Evolutionary conservation across 2,797 vertebrate species (phyloP), one percentile per base, ranked within the genome.

Genomic region (Pagetopsis macropterus): DNA sequence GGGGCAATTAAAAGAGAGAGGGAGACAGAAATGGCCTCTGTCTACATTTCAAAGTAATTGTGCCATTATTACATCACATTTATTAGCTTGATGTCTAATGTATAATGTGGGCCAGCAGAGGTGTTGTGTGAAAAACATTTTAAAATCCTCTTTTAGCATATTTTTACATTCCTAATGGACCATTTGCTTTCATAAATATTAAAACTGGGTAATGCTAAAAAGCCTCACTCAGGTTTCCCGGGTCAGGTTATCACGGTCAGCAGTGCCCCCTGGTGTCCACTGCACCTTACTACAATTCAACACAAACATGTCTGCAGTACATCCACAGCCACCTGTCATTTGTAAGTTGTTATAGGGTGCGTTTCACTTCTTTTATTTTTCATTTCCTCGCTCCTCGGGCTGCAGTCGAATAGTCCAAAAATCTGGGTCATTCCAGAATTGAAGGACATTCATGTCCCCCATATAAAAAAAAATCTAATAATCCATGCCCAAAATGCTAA

Each of bases 21-120:
- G 60, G 33, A 49, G 27, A 64, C 31, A 68, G 51, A 76, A 66
- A 65, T 43, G 2, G 73, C 51, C 65, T 75, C 70, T 76, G 78
- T 84, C 71, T 73, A 75, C 76, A 75, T 88, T 87, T 87, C 61
- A 72, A 49, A 81, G 68, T 81, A 68, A 87, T 83, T 84, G 75
- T 78, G 66, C 75, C 62, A 81, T 87, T 27, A 81, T 87, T 27
- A 27, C 59, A 71, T 88, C 83, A 61, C 76, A 76, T 86, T 81
- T 87, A 89, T 89, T 86, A 83, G 72, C 72, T 76, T 82, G 72
- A 81, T 90, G 79, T 83, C 65, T 67, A 82, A 81, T 73, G 58
- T 19, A 60, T 69, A 52, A 73, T 69, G 72, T 70, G 67, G 74
- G 72, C 71, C 72, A 83, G 48, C 19, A 4, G 33, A 72, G 74